A percentile compares a stretch with the other conserved stretches of the same genome.
phyloP scores from a whole-genome alignment of 2,797 vertebrate genomes.

The Garrulus glandarius region DNA sequence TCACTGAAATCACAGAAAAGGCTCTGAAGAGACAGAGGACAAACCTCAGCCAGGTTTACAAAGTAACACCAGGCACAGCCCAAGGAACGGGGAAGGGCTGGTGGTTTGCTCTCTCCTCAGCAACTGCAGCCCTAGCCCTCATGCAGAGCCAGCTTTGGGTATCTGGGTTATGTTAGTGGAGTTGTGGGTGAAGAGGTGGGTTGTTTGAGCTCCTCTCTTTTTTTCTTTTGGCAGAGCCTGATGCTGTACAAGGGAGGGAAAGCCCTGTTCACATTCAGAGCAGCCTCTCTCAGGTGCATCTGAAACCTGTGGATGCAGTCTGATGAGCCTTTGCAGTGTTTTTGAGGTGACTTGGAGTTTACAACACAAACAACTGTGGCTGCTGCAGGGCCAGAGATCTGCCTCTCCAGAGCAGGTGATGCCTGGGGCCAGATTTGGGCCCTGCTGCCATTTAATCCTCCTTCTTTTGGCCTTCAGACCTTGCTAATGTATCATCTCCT shows the following conservation, averaged over 20 bases:
- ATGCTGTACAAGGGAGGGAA: not conserved
- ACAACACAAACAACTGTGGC: not conserved
- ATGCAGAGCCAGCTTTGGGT: not conserved
- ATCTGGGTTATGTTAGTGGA: not conserved
- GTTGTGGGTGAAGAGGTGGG: not conserved
- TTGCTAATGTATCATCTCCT: not conserved
- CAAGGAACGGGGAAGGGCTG: accelerated
- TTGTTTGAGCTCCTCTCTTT: not conserved
- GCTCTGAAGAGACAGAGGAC: not conserved
- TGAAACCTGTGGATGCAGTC: not conserved
- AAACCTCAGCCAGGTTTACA: not conserved
- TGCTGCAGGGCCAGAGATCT: not conserved
- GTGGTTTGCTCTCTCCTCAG: not conserved
- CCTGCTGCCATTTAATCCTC: not conserved
- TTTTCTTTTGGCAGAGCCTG: not conserved
- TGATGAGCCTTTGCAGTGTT: not conserved
- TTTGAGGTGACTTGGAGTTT: not conserved
- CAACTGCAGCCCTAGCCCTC: accelerated
- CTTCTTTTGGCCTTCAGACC: not conserved
- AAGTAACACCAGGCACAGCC: not conserved
- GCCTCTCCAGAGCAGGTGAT: not conserved
- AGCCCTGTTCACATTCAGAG: not conserved
- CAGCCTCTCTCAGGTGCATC: not conserved
- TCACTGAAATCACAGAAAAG: not conserved
- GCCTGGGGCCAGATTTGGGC: not conserved